Percentiles rank a stretch among this genome's conserved stretches.
Evolutionary conservation across 2,797 vertebrate species (phyloP).

Genomic region (Gila robusta): DNA sequence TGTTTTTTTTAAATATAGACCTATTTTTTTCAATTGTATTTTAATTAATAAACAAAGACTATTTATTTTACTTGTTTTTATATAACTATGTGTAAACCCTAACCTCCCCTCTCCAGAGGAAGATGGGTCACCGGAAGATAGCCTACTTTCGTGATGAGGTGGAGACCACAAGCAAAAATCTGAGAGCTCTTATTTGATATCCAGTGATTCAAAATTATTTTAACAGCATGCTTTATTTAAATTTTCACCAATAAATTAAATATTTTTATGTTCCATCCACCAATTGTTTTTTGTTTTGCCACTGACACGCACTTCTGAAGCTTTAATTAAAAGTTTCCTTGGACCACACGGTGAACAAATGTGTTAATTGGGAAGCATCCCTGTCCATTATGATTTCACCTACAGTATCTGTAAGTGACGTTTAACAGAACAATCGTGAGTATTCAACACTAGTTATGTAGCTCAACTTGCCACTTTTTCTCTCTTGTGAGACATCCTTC

Average conservation of each 20-base stretch:
- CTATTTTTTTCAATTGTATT: no score
- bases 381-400: not conserved
- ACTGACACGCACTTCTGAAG: not conserved
- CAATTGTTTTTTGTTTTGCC: not conserved
- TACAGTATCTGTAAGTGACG: not conserved
- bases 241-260: conserved; percentile 1
- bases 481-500: conserved; percentile 65
- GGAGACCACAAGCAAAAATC: conserved; percentile 63
- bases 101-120: conserved; percentile 67
- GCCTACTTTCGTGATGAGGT: conserved; percentile 72
- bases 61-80: not conserved
- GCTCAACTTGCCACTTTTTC: conserved; percentile 74
- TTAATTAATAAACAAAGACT: no score
- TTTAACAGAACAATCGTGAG: conserved; percentile 25
- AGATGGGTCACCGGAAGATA: conserved; percentile 75
- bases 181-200: conserved; percentile 62
- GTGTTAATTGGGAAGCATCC: not conserved
- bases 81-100: not conserved
- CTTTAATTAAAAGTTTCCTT: not conserved
- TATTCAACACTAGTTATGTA: conserved; percentile 69
- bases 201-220: not conserved
- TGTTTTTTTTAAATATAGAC: no score
- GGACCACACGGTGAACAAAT: conserved; percentile 10
- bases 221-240: not conserved
- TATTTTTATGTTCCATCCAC: not conserved